A percentile compares a stretch with the other conserved stretches of the same genome.
Conservation (phyloP, 2,888 invertebrate genomes). For the Ormyrus thymus region DNA sequence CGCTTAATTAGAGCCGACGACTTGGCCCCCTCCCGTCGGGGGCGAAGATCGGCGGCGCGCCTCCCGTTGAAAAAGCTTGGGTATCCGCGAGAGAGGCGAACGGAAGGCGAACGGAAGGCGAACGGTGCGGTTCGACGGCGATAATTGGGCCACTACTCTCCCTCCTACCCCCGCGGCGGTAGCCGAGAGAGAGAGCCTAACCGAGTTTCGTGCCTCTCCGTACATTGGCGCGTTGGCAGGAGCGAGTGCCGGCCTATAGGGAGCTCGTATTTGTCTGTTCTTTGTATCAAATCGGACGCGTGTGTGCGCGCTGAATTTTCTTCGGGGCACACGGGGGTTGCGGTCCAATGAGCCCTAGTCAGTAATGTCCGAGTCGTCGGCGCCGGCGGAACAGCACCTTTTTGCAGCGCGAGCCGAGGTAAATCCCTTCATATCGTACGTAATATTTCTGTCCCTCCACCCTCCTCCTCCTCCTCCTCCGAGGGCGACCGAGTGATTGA, state of each 20-base stretch:
- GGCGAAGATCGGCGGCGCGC: neutral
- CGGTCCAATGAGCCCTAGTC: slow-evolving; percentile 44
- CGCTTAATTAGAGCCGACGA: slow-evolving; percentile 53
- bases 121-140: neutral
- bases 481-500: too few species aligned
- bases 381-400: slow-evolving; percentile 43
- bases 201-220: slow-evolving; percentile 24
- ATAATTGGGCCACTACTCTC: slow-evolving; percentile 22
- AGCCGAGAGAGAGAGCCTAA: slow-evolving; percentile 13
- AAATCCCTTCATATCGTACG: too few species aligned
- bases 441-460: too few species aligned
- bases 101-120: neutral
- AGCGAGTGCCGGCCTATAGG: neutral
- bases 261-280: slow-evolving; percentile 47
- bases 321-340: slow-evolving; percentile 46
- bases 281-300: slow-evolving; percentile 54
- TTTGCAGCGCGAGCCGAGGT: slow-evolving; percentile 4
- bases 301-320: slow-evolving; percentile 42
- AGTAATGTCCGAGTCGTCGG: slow-evolving; percentile 54
- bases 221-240: slow-evolving; percentile 3
- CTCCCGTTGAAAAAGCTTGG: neutral
- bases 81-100: neutral
- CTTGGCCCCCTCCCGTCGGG: neutral
- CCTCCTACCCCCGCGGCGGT: neutral
- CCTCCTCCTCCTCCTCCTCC: too few species aligned